Percentiles rank a stretch among this genome's conserved stretches.
These are phyloP conservation scores for Cephalotes varians DNA, from an alignment of 2,888 invertebrate genomes.

Conservation along the genomic window DNA sequence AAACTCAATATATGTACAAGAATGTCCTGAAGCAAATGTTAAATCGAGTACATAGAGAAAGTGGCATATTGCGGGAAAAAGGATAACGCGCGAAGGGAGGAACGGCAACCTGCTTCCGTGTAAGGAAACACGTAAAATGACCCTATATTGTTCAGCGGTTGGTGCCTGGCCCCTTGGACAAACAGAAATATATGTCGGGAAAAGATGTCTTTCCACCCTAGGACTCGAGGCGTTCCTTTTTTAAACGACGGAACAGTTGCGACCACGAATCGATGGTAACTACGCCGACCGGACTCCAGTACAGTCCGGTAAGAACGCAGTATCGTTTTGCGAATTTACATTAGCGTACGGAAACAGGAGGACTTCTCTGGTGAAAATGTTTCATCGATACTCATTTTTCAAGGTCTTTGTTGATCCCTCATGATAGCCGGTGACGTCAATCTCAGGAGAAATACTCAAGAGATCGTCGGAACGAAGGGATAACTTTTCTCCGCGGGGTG, in stretches of 20 bases:
- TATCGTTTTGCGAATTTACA: conserved; percentile 41
- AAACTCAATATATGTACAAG: neutral
- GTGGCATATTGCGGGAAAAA: conserved; percentile 51
- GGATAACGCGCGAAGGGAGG: conserved; percentile 60
- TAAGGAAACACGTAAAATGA: conserved; percentile 76
- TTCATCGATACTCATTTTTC: conserved; percentile 8
- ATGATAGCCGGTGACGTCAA: conserved; percentile 46
- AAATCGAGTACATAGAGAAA: conserved; percentile 40
- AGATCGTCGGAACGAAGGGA: conserved; percentile 36
- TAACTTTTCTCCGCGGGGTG: conserved; percentile 79
- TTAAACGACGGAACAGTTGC: conserved; percentile 85
- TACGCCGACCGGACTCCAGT: conserved; percentile 84
- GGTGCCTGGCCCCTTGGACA: conserved; percentile 82
- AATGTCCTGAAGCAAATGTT: neutral
- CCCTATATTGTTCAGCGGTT: conserved; percentile 78
- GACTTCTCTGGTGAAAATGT: neutral
- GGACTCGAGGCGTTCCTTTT: conserved; percentile 83
- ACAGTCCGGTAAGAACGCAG: conserved; percentile 79
- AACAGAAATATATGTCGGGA: conserved; percentile 83
- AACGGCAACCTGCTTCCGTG: conserved; percentile 65
- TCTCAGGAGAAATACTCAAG: conserved; percentile 40
- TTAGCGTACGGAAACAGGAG: neutral
- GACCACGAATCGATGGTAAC: conserved; percentile 86
- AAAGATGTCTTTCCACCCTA: conserved; percentile 82
- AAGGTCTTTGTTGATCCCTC: neutral